Evolutionary conservation across 2,797 vertebrate genomes (phyloP), one percentile per base, ranked within the genome.

Genomic region (Carapus acus): DNA sequence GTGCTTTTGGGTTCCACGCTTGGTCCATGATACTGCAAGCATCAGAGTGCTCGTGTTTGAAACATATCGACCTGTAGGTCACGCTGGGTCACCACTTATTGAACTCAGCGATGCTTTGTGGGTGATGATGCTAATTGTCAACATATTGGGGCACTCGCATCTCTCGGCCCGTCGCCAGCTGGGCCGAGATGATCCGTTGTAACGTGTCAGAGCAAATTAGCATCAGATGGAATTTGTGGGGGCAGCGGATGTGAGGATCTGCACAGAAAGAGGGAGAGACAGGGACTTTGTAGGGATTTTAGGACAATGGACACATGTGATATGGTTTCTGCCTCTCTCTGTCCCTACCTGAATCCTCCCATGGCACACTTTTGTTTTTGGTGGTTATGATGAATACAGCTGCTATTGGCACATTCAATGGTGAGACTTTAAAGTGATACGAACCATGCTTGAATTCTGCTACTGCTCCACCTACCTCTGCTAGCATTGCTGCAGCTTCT

Each of bases 91-190:
- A 39, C 67, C 20, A 48, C 66, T 80, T 49, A 59, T 72, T 59
- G 62, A 62, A 52, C 71, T 74, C 83, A 82, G 86, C 61, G 52
- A 77, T 85, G 62, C 68, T 62, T 45, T 33, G 77, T 81, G 75
- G 74, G n/a, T 77, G 79, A 85, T 82, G 78, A 67, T 39, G 47
- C 74, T 87, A 88, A 87, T 88, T 83, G 81, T 77, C 71, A 83
- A 82, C 85, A 86, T 84, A 71, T 88, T 86, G 74, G 51, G 74
- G 73, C 75, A 62, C 62, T 53, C 68, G 63, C 66, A 43, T 78
- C 71, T 56, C 52, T 69, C 63, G 43, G 58, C 42, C 53, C 51
- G 3, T 67, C 36, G 31, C 63, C 15, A 52, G 69, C 58, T 43
- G 71, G 69, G 77, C 80, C 51, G 58, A 36, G 43, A 63, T 42